These are phyloP conservation scores for Drosophila ficusphila DNA, from an alignment of 1,140 invertebrate genomes.

Conservation along the genomic window DNA sequence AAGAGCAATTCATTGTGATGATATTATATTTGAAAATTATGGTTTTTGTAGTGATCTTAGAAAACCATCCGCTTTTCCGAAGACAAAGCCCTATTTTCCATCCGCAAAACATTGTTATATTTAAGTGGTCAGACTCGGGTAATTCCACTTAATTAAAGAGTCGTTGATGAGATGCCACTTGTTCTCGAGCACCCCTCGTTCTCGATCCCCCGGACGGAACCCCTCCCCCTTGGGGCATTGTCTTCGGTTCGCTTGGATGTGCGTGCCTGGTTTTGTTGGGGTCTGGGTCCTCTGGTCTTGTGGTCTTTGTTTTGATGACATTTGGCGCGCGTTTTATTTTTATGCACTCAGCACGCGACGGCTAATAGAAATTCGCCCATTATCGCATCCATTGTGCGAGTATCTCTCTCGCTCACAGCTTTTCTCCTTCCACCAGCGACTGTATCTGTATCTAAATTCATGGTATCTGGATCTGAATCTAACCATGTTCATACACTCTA, in stretches of 20 bases:
- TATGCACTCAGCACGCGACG: constrained; percentile 74
- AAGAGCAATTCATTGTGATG: too few relatives aligned
- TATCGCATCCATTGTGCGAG: constrained; percentile 37
- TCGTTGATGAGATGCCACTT: constrained; percentile 22
- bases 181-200: constrained; percentile 29
- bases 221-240: constrained; percentile 27
- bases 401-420: constrained; percentile 3
- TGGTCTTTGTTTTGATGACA: constrained; percentile 72
- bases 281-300: constrained; percentile 34
- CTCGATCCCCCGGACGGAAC: background rate
- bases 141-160: constrained; percentile 14
- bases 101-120: background rate
- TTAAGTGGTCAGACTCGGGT: background rate
- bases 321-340: constrained; percentile 79
- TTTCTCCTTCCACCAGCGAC: too few relatives aligned
- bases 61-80: too few relatives aligned
- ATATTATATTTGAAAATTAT: background rate
- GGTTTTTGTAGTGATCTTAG: background rate
- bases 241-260: constrained; percentile 18
- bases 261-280: constrained; percentile 11
- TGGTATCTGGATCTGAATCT: constrained; percentile 25
- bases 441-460: constrained; percentile 28
- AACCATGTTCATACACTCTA: constrained; percentile 18
- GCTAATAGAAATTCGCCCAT: constrained; percentile 51
- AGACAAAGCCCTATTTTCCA: too few relatives aligned